Evolutionary conservation across 2,797 vertebrate species (phyloP).

Genomic region (Potorous gilbertii): DNA sequence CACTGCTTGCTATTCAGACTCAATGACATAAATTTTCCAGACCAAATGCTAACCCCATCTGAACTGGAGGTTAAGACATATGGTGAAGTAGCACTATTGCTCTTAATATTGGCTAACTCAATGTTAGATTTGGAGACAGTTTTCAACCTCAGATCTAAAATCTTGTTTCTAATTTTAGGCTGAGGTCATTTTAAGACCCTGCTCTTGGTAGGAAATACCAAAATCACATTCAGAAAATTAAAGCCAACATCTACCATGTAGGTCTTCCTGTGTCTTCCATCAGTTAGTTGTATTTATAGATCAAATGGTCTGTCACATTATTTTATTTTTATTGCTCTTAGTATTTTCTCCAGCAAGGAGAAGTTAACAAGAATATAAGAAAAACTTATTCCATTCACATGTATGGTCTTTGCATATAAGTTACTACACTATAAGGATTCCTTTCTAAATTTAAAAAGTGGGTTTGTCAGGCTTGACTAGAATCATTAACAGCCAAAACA

Average conservation of each 20-base stretch:
- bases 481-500: not conserved
- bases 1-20: not conserved
- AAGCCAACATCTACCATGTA: not conserved
- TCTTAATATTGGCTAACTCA: not conserved
- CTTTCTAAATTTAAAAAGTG: not conserved
- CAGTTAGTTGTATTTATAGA: not conserved
- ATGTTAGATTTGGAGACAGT: not conserved
- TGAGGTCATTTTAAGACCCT: not conserved
- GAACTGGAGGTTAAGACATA: not conserved
- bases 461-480: no score
- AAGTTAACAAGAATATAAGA: not conserved
- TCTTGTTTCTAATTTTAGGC: not conserved
- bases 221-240: not conserved
- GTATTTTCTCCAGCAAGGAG: not conserved
- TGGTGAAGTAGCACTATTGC: not conserved
- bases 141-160: not conserved
- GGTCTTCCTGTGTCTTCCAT: not conserved
- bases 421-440: not conserved
- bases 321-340: not conserved
- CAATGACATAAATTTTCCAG: constrained; percentile 14
- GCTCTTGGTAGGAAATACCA: not conserved
- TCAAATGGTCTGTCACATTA: not conserved
- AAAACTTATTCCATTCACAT: not conserved
- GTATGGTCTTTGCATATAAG: not conserved
- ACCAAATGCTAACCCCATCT: not conserved